Evolutionary conservation across 2,113 vertebrate genomes (phyloP).

Genomic region (Trachemys scripta): DNA sequence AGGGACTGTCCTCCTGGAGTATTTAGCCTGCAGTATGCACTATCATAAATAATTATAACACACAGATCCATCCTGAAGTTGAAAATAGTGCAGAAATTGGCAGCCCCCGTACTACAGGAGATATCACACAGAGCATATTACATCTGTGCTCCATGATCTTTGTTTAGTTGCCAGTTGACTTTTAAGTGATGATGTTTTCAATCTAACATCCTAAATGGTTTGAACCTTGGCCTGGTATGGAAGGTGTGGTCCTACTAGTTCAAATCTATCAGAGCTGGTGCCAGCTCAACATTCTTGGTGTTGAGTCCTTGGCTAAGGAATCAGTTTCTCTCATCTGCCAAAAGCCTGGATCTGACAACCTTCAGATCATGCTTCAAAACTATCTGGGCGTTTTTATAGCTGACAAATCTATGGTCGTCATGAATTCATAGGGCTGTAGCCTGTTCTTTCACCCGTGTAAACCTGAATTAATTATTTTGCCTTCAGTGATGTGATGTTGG

Average conservation of each 20-base stretch:
- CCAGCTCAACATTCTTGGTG: background rate
- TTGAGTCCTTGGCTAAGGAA: background rate
- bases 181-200: background rate
- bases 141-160: rapidly evolving
- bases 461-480: background rate
- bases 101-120: background rate
- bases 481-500: background rate
- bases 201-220: background rate
- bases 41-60: background rate
- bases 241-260: background rate
- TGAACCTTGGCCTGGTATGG: background rate
- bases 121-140: background rate
- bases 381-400: background rate
- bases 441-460: background rate
- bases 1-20: background rate
- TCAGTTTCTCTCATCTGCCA: background rate
- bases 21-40: background rate
- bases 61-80: background rate
- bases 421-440: background rate
- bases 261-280: background rate
- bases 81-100: background rate
- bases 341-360: background rate
- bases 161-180: background rate
- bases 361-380: background rate
- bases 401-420: rapidly evolving